Evolutionary conservation across 1,140 invertebrate genomes (phyloP), one percentile per base, ranked within the genome.

Genomic region (Dreissena rostriformis): DNA sequence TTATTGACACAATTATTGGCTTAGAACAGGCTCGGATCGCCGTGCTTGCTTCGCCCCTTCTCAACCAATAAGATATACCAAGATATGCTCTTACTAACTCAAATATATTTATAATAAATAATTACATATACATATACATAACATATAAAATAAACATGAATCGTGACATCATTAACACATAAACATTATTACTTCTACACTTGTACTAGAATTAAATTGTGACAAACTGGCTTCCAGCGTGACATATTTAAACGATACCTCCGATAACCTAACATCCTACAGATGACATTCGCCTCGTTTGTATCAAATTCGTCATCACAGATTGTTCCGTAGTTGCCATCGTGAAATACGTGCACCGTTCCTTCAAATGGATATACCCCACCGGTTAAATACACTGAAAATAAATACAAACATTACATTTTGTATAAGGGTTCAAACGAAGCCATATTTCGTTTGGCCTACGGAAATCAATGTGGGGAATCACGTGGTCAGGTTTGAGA

Each of bases 231-330:
- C 39, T 19, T 6, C 17, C 14, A 72, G 7, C 11, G 17, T 17
- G 17, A 0, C 49, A 26, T 6, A 11, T 73, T 22, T 22, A 19
- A 53, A 28, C 12, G 22, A 10, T 70, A 79, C 76, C 76, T 67
- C 26, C 53, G 29, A 22, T 68, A 81, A 8, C 78, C 78, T 4
- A 72, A 55, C 68, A 81, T 81, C 0, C 53, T 7, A 28, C 78
- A 81, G 11, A 72, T 63, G 14, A 81, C 78, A 11, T 51, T 29
- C 8, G 78, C 78, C 55, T 81, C 78, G 6, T n/a, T 61, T 5
- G 7, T 61, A 8, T 63, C 78, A 55, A 74, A 82, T 14, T 39
- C 53, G 29, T 82, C 80, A 53, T 82, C 80, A 53, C 72, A 74
- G 1, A 74, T 82, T 12, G 70, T 82, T 0, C 71, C 70, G 1